Percentiles rank a stretch among this genome's conserved stretches.
Evolutionary conservation across 1,140 invertebrate genomes (phyloP).

Genomic region (Vanessa atalanta): DNA sequence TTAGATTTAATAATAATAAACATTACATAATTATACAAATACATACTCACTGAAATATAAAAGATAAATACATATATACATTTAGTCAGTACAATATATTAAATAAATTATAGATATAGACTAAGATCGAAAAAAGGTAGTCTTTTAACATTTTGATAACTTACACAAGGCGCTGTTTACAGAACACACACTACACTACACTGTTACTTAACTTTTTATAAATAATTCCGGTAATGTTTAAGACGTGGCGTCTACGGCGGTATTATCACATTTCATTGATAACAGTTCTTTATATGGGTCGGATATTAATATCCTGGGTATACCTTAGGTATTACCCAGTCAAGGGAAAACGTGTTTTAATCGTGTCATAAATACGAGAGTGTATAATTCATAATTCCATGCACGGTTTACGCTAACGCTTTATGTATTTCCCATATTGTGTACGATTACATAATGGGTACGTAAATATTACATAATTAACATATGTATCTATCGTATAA

Average conservation of each 20-base stretch:
- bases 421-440: slow-evolving; percentile 3
- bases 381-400: background rate
- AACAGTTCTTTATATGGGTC: background rate
- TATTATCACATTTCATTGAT: background rate
- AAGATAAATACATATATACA: too few species aligned
- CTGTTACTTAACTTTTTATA: background rate
- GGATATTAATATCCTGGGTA: background rate
- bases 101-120: too few species aligned
- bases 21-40: too few species aligned
- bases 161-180: too few species aligned
- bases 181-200: too few species aligned
- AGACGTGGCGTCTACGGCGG: background rate
- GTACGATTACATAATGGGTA: slow-evolving; percentile 6
- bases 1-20: too few species aligned
- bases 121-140: too few species aligned
- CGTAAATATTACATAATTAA: background rate
- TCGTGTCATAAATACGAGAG: background rate
- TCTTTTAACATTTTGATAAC: too few species aligned
- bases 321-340: background rate
- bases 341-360: slow-evolving; percentile 8
- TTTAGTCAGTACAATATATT: too few species aligned
- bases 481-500: background rate
- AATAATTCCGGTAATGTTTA: background rate
- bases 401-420: background rate
- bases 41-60: too few species aligned